Conservation (phyloP, 2,888 invertebrate genomes). For the Pollenia amentaria region DNA sequence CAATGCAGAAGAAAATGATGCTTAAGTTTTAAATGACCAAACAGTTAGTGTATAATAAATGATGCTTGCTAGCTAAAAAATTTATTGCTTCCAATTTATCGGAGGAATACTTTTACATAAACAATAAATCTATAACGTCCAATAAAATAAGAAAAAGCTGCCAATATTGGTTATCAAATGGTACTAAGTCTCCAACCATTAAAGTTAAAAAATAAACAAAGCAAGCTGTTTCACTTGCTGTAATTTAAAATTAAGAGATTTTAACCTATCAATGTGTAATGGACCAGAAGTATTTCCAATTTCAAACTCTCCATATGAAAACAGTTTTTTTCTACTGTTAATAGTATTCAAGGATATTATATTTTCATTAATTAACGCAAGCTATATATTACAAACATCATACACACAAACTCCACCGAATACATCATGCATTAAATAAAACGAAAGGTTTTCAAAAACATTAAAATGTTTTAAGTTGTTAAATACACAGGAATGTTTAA, state of each 20-base stretch:
- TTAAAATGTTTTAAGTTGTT: conserved; percentile 70
- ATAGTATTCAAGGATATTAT: conserved; percentile 69
- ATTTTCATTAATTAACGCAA: conserved; percentile 61
- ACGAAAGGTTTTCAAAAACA: conserved; percentile 72
- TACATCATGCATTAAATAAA: conserved; percentile 77
- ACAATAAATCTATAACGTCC: conserved; percentile 69
- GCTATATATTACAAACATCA: conserved; percentile 73
- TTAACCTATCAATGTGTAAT: conserved; percentile 52
- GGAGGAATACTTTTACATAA: background rate
- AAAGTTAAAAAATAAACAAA: conserved; percentile 70
- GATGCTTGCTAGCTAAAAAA: background rate
- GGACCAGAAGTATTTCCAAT: conserved; percentile 69
- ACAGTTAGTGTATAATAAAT: conserved; percentile 12
- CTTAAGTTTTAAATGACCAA: conserved; percentile 59
- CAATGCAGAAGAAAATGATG: background rate
- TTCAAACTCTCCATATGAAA: conserved; percentile 72
- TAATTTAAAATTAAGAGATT: conserved; percentile 70
- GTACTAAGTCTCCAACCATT: conserved; percentile 74
- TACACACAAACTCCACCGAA: conserved; percentile 75
- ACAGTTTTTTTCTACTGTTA: conserved; percentile 72
- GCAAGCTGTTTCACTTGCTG: conserved; percentile 70
- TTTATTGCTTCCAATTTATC: conserved; percentile 4
- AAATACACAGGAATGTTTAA: conserved; percentile 67
- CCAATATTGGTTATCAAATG: conserved; percentile 65
- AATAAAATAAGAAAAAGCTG: conserved; percentile 61